Evolutionary conservation across 2,797 vertebrate genomes (phyloP).

Genomic region (Macroramphosus scolopax): DNA sequence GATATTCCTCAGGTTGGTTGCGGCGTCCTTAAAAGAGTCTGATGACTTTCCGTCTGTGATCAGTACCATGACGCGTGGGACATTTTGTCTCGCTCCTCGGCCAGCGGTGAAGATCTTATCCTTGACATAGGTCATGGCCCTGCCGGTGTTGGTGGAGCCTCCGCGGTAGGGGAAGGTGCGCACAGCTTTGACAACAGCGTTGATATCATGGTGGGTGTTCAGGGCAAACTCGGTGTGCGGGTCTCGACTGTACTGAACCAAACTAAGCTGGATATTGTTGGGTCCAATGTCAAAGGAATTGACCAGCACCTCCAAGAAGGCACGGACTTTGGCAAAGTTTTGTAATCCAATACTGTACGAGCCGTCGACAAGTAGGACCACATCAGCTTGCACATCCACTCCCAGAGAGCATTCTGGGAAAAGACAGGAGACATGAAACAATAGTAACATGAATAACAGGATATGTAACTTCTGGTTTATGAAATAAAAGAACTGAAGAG

Average conservation of each 20-base stretch:
- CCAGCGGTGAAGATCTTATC: slow-evolving; percentile 88
- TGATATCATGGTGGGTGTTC: slow-evolving; percentile 89
- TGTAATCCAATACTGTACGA: slow-evolving; percentile 98
- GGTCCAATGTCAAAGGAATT: slow-evolving; percentile 94
- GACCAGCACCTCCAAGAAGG: slow-evolving; percentile 94
- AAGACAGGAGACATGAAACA: slow-evolving; percentile 40
- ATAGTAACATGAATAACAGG: neutral
- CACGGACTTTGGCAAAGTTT: slow-evolving; percentile 98
- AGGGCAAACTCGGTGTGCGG: slow-evolving; percentile 94
- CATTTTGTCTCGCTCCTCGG: slow-evolving; percentile 89
- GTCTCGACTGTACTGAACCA: slow-evolving; percentile 98
- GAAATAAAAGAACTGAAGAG: too few species aligned
- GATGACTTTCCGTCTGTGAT: slow-evolving; percentile 99
- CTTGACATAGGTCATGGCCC: slow-evolving; percentile 94
- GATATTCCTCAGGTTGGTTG: slow-evolving; percentile 86
- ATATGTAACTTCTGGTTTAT: too few species aligned
- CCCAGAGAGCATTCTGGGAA: slow-evolving; percentile 92
- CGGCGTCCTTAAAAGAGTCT: slow-evolving; percentile 93
- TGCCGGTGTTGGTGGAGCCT: slow-evolving; percentile 98
- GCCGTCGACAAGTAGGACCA: slow-evolving; percentile 96
- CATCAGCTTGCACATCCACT: slow-evolving; percentile 96
- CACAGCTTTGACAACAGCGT: slow-evolving; percentile 89
- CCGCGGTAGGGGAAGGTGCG: slow-evolving; percentile 95
- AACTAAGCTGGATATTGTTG: slow-evolving; percentile 91
- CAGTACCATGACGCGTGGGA: slow-evolving; percentile 97